phyloP scores from a whole-genome alignment of 2,888 invertebrate species.

The Hirtodrosophila duncani region DNA sequence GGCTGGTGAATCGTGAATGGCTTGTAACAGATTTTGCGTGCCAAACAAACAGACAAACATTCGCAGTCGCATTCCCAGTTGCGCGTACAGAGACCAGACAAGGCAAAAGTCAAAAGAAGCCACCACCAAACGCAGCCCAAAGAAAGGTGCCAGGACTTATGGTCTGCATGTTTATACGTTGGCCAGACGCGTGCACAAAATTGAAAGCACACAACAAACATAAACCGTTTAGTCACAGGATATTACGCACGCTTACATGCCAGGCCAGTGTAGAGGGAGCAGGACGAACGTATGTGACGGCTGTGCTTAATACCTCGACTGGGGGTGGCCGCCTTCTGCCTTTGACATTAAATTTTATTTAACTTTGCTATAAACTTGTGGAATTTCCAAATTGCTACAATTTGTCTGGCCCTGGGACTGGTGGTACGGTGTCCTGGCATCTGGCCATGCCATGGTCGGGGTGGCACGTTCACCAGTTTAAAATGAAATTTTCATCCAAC shows the following conservation, averaged over 20 bases:
- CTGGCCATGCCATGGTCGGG: too few relatives aligned
- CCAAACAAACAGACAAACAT: conserved; percentile 39
- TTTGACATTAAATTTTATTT: conserved; percentile 65
- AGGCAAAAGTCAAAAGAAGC: conserved; percentile 55
- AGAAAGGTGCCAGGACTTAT: conserved; percentile 17
- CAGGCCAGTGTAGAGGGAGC: too few relatives aligned
- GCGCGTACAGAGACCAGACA: conserved; percentile 19
- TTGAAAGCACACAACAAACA: conserved; percentile 77
- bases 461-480: too few relatives aligned
- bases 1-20: too few relatives aligned
- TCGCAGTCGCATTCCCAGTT: conserved; percentile 11
- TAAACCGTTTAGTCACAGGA: conserved; percentile 79
- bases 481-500: too few relatives aligned
- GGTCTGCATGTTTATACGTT: too few relatives aligned
- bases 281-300: conserved; percentile 27
- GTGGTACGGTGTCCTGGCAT: not conserved
- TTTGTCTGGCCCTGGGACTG: conserved; percentile 48
- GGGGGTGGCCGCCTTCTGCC: conserved; percentile 10
- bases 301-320: conserved; percentile 30
- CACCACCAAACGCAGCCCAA: conserved; percentile 45
- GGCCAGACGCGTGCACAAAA: conserved; percentile 64
- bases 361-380: conserved; percentile 60
- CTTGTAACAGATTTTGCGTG: conserved; percentile 72
- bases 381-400: conserved; percentile 73
- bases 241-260: conserved; percentile 77